A percentile compares a stretch with the other conserved stretches of the same genome.
Evolutionary conservation across 2,113 vertebrate genomes (phyloP).

Genomic region (Sminthopsis crassicaudata): DNA sequence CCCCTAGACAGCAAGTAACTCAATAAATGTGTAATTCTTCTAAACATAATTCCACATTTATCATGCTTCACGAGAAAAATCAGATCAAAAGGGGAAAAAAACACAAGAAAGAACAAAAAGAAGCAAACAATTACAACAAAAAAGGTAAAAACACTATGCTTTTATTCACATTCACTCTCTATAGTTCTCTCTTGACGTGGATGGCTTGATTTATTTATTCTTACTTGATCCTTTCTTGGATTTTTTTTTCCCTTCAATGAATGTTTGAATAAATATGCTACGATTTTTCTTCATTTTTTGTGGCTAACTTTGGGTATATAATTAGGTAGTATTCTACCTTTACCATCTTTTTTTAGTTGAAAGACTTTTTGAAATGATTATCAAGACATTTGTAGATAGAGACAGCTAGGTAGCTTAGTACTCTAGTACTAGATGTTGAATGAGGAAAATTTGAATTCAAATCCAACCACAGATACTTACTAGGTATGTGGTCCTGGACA

Average conservation of each 20-base stretch:
- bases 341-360: neutral
- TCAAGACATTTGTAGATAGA: neutral
- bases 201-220: neutral
- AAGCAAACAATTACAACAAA: no score
- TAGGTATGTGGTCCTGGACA: neutral
- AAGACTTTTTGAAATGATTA: neutral
- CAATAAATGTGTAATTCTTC: no score
- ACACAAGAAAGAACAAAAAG: no score
- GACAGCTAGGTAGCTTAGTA: neutral
- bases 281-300: neutral
- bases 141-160: no score
- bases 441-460: neutral
- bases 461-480: neutral
- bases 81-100: no score
- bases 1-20: no score
- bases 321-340: neutral
- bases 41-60: no score
- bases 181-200: no score
- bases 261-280: neutral
- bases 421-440: neutral
- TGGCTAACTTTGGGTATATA: neutral
- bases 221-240: neutral
- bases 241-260: neutral
- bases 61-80: no score
- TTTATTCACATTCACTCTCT: no score